Evolutionary conservation across 2,113 vertebrate genomes (phyloP), one percentile per base, ranked within the genome.

Genomic region (Rynchops niger): DNA sequence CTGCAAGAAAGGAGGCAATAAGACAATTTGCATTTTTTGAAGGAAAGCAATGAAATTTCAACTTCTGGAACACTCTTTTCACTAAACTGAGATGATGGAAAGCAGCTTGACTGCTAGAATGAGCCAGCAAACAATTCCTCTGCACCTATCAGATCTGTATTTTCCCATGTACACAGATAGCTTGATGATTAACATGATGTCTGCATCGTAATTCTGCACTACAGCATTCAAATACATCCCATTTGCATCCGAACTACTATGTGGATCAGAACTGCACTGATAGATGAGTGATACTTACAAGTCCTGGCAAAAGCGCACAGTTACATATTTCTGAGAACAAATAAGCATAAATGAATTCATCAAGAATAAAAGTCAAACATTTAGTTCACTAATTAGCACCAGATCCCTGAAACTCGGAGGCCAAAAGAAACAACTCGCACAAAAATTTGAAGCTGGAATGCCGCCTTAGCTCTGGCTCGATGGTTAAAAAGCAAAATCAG

Each of bases 321-420:
- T 86, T 73, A 80, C 11, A n/a, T 93, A 93, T 76, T 76, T 93
- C 59, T 77, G 38, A 96, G 45, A 92, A 88, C 72, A 53, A 85
- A 59, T 43, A 96, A 95, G 61, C 79, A 91, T 38, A 94, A 94
- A 80, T 58, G 2, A 93, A 96, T 94, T 97, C 29, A 87, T 70
- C 45, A 34, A 42, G 38, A 95, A 93, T 90, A 77, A 65, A 97
- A 62, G 70, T 91, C 77, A 69, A 79, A 65, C 55, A 65, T 85
- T 91, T 66, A 58, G 45, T 72, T 95, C 74, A 26, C 53, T 95
- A 66, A 95, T 89, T 94, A 66, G 63, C 71, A 82, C 65, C 96
- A 96, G 55, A 91, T 78, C 67, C 82, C 81, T 49, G 59, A 86
- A 97, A 52, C 65, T 91, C 22, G 3, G 85, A 76, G 52, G 71